Conservation (phyloP, 2,113 vertebrate species). For the Daubentonia madagascariensis region DNA sequence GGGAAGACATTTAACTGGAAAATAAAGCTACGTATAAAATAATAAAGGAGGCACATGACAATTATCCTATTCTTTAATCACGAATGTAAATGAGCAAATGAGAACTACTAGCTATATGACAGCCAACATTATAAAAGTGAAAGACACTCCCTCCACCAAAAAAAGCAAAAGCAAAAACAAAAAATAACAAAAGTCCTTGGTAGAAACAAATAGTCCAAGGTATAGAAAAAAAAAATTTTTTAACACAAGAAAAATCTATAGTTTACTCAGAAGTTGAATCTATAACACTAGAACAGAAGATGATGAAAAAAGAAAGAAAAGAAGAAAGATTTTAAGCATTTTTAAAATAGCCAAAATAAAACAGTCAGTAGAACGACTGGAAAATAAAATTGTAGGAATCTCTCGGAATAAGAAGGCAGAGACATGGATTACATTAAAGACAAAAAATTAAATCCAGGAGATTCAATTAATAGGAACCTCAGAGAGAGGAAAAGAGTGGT, state of each 20-base stretch:
- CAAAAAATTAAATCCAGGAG: not conserved
- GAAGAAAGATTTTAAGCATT: not conserved
- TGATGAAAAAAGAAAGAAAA: not conserved
- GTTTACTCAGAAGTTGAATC: not conserved
- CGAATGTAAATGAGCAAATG: not conserved
- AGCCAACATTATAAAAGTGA: not conserved
- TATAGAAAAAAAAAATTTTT: not conserved
- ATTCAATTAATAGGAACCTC: not conserved
- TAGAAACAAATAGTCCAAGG: not conserved
- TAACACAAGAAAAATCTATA: not conserved
- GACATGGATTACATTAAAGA: not conserved
- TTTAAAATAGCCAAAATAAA: not conserved
- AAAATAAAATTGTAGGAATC: slow-evolving; percentile 4
- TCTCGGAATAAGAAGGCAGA: not conserved
- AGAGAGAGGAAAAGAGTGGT: not conserved
- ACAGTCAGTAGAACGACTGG: not conserved
- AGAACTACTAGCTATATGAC: not conserved
- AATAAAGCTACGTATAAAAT: not conserved
- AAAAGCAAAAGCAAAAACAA: not conserved
- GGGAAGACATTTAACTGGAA: not conserved
- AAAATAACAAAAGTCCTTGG: not conserved
- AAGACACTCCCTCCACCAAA: not conserved
- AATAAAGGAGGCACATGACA: not conserved
- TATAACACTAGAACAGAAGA: not conserved
- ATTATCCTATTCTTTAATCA: not conserved